Percentiles rank a stretch among this genome's conserved stretches.
phyloP scores from a whole-genome alignment of 1,140 invertebrate genomes.

The Sitophilus oryzae region DNA sequence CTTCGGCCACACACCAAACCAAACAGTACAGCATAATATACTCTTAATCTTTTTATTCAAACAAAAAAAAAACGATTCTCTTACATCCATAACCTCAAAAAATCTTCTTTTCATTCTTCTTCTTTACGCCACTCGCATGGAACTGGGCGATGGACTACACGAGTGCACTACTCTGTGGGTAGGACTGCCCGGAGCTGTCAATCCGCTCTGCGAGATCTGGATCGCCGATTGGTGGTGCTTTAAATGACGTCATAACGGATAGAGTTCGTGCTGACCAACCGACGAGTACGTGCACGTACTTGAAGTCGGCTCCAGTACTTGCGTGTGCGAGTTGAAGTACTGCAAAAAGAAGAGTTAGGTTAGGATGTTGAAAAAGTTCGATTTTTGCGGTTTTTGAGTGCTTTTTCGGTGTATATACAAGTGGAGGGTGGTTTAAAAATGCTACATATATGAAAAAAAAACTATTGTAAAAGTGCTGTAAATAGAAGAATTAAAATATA shows the following conservation, averaged over 20 bases:
- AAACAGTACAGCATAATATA: no score
- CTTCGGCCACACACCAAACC: no score
- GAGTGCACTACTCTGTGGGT: constrained; percentile 35
- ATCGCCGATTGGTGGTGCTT: constrained; percentile 25
- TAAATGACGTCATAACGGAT: constrained; percentile 41
- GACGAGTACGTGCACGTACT: constrained; percentile 40
- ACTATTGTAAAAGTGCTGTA: no score
- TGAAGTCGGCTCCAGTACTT: constrained; percentile 31
- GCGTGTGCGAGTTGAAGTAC: constrained; percentile 38
- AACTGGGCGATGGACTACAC: constrained; percentile 38
- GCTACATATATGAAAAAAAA: no score
- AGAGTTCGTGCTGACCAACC: constrained; percentile 41
- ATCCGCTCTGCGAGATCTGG: constrained; percentile 22
- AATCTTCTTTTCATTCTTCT: constrained; percentile 1
- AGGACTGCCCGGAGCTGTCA: constrained; percentile 23
- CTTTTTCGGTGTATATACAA: no score
- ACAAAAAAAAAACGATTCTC: background rate
- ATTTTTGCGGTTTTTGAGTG: background rate
- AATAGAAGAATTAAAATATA: no score
- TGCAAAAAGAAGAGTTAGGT: constrained; percentile 24
- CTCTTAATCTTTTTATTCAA: no score
- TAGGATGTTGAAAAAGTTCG: no score
- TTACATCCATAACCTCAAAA: background rate
- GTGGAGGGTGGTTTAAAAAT: no score
- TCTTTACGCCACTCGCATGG: constrained; percentile 35